Percentiles rank a stretch among this genome's conserved stretches.
Conservation (phyloP, 2,797 vertebrate species). For the Anomalospiza imberbis region DNA sequence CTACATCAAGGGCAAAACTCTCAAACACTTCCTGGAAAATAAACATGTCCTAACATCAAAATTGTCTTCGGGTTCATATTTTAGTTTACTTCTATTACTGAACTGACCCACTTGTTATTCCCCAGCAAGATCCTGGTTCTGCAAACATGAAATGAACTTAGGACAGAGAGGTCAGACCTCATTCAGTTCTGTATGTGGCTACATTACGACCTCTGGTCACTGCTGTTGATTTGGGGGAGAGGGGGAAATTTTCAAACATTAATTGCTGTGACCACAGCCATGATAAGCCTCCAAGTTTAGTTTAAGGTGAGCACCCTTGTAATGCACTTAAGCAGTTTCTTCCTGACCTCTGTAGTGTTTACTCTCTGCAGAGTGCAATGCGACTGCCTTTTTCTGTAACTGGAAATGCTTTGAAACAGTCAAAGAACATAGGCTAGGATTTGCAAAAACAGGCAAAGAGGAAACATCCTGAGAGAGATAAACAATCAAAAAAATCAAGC, state of each 20-base stretch:
- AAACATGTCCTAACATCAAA: not conserved
- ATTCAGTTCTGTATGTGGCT: rapidly evolving
- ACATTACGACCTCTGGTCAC: not conserved
- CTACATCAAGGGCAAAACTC: not conserved
- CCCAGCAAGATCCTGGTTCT: not conserved
- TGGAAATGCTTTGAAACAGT: not conserved
- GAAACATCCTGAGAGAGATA: conserved; percentile 38
- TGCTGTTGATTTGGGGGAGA: not conserved
- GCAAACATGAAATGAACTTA: not conserved
- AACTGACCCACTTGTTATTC: not conserved
- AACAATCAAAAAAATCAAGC: not conserved
- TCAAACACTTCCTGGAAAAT: not conserved
- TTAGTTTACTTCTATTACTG: not conserved
- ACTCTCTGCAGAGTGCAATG: not conserved
- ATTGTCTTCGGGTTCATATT: not conserved
- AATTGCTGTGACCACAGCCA: not conserved
- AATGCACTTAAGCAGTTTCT: not conserved
- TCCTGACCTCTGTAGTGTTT: not conserved
- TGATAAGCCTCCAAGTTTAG: not conserved
- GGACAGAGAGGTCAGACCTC: not conserved
- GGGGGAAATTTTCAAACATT: not conserved
- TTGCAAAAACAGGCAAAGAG: conserved; percentile 17
- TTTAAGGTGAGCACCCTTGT: not conserved
- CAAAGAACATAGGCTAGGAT: conserved; percentile 2
- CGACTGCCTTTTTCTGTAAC: not conserved